Conservation (phyloP, 2,113 vertebrate species). For the Brachypodius melanocephalos region DNA sequence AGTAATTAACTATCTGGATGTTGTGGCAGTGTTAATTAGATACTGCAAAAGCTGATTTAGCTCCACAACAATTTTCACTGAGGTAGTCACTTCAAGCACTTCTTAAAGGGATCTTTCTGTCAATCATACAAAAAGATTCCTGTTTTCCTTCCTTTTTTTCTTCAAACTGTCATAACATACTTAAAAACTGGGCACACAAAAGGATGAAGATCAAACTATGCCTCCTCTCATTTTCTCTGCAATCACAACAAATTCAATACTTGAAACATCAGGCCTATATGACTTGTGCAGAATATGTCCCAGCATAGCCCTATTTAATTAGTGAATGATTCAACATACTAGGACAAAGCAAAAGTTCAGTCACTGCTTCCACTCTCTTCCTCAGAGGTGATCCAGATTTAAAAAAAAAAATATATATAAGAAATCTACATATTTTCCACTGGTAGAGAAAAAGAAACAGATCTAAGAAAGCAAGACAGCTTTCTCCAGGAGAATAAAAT, state of each 20-base stretch:
- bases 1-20: constrained; percentile 49
- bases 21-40: constrained; percentile 35
- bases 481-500: background rate
- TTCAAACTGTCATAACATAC: background rate
- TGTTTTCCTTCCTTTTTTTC: background rate
- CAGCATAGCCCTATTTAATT: background rate
- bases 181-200: background rate
- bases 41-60: background rate
- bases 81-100: background rate
- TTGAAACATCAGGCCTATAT: background rate
- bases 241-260: background rate
- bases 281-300: background rate
- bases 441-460: background rate
- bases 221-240: background rate
- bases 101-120: background rate
- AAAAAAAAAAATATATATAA: background rate
- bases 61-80: constrained; percentile 15
- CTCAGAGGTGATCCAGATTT: background rate
- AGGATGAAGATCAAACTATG: background rate
- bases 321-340: background rate
- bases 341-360: background rate
- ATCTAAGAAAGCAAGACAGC: background rate
- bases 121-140: background rate
- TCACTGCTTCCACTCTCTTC: background rate
- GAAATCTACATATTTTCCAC: background rate